A percentile compares a stretch with the other conserved stretches of the same genome.
Conservation (phyloP, 2,888 invertebrate species). For the Andricus curvator region DNA sequence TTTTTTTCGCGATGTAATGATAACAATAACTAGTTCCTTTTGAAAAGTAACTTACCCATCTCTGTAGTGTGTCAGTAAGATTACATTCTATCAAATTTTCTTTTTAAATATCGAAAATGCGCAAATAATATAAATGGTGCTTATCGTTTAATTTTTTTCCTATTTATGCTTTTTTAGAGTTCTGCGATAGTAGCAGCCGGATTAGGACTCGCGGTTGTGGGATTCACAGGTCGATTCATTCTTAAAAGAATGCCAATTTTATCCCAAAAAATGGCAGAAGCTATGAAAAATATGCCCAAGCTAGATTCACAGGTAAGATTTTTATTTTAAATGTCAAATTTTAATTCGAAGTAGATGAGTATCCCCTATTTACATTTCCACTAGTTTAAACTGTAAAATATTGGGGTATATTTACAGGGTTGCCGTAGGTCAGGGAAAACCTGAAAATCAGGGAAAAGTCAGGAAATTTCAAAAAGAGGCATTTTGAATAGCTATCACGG, state of each 20-base stretch:
- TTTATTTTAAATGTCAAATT: slow-evolving; percentile 23
- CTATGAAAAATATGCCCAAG: slow-evolving; percentile 88
- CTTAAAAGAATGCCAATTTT: slow-evolving; percentile 88
- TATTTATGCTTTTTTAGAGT: slow-evolving; percentile 79
- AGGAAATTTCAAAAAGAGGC: too few relatives aligned
- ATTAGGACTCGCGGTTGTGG: slow-evolving; percentile 93
- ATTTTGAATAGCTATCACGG: too few relatives aligned
- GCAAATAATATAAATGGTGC: background rate
- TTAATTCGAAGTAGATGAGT: background rate
- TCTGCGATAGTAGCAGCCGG: slow-evolving; percentile 90
- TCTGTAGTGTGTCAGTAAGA: background rate
- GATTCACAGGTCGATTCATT: slow-evolving; percentile 91
- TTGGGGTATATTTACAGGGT: too few relatives aligned
- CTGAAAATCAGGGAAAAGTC: too few relatives aligned
- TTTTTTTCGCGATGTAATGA: too few relatives aligned
- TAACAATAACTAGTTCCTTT: too few relatives aligned
- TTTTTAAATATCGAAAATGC: background rate
- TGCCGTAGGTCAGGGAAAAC: too few relatives aligned
- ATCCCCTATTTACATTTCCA: too few relatives aligned
- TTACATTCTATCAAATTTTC: too few relatives aligned
- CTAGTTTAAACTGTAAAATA: too few relatives aligned
- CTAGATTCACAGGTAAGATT: slow-evolving; percentile 83
- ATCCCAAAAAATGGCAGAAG: slow-evolving; percentile 87
- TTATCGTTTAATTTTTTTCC: background rate
- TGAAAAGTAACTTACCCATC: too few relatives aligned